Evolutionary conservation across 2,113 vertebrate species (phyloP), one percentile per base, ranked within the genome.

Genomic region (Tetraodon nigroviridis): DNA sequence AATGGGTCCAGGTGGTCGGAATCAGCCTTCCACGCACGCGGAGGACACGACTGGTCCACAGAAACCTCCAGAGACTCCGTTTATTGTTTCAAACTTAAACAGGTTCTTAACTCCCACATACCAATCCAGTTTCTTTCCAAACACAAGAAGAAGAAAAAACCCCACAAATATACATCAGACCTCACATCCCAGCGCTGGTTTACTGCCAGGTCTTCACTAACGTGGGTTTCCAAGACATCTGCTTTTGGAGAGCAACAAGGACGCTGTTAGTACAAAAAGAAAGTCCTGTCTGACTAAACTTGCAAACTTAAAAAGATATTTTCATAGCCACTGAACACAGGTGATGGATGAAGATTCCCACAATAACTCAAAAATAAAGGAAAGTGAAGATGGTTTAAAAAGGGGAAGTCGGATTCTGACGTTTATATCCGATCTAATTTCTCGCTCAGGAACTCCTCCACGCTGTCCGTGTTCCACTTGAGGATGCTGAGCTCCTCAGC

Each of bases 401-500:
- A 21, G 14, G 49, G 27, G 46, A 51, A 17, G 17, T 12, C 37
- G 54, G 15, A 55, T 32, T 63, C 41, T 48, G 0, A 0, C 7
- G 7, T 82, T 89, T 98, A 99, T 69, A 99, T 76, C 50, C 91
- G 92, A 2, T 98, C 93, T 75, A 99, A 82, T 76, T 99, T 99
- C 84, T 99, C 97, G 77, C 94, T 92, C 17, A 99, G 85, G 77
- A 99, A 99, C 88, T 99, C 97, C 84, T 99, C 97, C 27, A 99
- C 97, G 0, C 97, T 99, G 86, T 99, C 96, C 3, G 97, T 99
- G 85, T 99, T 99, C 96, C 97, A 99, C 76, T 98, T 99, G 85
- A 96, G 93, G 90, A 99, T 99, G 92, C 96, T 99, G 67, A 99
- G 90, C 51, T 99, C 97, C 82, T 99, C 96, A 71, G 94, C 94